Percentiles rank a stretch among this genome's conserved stretches.
phyloP scores from a whole-genome alignment of 2,797 vertebrate species.

The Falco cherrug region DNA sequence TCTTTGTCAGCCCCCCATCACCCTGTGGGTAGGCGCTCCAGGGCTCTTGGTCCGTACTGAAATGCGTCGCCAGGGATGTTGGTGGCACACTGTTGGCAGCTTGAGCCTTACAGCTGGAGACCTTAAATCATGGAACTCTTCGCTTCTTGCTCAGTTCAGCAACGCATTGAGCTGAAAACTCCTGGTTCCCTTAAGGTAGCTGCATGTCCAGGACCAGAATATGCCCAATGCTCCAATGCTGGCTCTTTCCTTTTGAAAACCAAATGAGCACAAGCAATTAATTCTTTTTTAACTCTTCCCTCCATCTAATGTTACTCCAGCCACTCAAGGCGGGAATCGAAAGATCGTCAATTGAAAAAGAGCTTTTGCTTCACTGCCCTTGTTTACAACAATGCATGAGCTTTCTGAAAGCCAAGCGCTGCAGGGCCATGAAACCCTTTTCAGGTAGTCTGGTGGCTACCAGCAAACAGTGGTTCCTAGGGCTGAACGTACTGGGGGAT shows the following conservation, averaged over 20 bases:
- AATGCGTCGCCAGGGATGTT: not conserved
- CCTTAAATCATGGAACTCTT: not conserved
- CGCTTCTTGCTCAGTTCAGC: not conserved
- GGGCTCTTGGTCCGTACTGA: not conserved
- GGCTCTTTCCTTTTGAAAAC: not conserved
- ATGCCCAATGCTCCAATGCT: not conserved
- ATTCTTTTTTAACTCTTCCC: not conserved
- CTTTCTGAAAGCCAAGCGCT: not conserved
- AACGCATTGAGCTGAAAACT: not conserved
- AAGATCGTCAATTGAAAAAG: not conserved
- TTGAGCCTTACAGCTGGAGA: not conserved
- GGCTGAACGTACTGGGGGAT: not conserved
- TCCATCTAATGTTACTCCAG: not conserved
- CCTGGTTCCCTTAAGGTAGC: not conserved
- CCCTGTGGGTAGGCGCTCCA: not conserved
- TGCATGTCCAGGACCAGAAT: not conserved
- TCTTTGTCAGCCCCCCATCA: not conserved
- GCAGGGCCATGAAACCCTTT: not conserved
- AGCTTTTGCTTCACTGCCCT: not conserved
- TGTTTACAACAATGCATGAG: not conserved
- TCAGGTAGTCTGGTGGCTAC: not conserved
- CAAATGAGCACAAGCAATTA: not conserved
- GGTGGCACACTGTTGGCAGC: not conserved
- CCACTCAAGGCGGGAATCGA: not conserved
- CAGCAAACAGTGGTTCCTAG: not conserved